Evolutionary conservation across 1,140 invertebrate species (phyloP).

Genomic region (Tenebrio molitor): DNA sequence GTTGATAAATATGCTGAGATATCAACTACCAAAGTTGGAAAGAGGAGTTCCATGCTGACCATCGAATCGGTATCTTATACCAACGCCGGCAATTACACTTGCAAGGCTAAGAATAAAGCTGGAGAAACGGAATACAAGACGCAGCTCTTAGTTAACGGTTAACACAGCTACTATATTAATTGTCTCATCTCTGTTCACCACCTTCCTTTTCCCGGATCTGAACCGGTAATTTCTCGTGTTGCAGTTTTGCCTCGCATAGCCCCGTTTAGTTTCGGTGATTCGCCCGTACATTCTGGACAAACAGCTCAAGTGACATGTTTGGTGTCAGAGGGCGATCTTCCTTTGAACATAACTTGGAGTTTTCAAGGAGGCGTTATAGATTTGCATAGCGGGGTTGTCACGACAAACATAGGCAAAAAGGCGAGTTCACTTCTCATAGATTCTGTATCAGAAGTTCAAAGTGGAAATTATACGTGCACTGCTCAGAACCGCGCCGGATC

Average conservation of each 20-base stretch:
- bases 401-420: conserved; percentile 76
- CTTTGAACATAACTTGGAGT: conserved; percentile 74
- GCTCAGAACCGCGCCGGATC: conserved; percentile 65
- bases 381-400: conserved; percentile 68
- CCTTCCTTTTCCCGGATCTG: conserved; percentile 33
- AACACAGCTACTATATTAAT: conserved; percentile 57
- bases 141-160: conserved; percentile 76
- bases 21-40: conserved; percentile 67
- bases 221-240: conserved; percentile 60
- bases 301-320: conserved; percentile 78
- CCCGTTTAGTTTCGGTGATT: conserved; percentile 74
- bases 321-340: conserved; percentile 75
- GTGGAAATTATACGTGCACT: conserved; percentile 73
- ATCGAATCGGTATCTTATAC: conserved; percentile 81
- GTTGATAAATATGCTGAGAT: conserved; percentile 68
- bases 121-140: conserved; percentile 79
- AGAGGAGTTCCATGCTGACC: conserved; percentile 69
- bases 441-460: conserved; percentile 67
- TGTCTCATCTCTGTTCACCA: background rate
- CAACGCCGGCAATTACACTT: conserved; percentile 84
- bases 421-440: conserved; percentile 82
- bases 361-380: conserved; percentile 68
- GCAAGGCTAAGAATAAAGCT: conserved; percentile 82
- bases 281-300: conserved; percentile 79
- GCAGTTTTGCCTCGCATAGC: conserved; percentile 73